These are phyloP conservation scores for Ashinkailepas kermadecensis DNA, from an alignment of 2,888 invertebrate genomes.

Conservation along the genomic window DNA sequence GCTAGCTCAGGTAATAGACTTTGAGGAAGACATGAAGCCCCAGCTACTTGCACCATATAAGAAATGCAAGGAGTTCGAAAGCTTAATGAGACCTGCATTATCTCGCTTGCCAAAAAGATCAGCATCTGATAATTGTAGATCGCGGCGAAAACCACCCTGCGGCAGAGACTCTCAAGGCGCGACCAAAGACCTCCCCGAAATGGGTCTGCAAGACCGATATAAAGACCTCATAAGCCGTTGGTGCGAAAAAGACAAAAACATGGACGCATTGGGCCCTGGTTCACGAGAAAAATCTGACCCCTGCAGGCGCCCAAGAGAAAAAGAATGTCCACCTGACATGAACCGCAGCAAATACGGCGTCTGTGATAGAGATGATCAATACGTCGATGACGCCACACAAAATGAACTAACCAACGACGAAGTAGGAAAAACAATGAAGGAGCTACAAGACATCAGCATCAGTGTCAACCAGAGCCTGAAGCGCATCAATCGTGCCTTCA, in stretches of 20 bases:
- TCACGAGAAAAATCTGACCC: not conserved
- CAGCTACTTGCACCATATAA: not conserved
- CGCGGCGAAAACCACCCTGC: not conserved
- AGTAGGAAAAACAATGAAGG: not conserved
- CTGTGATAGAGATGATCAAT: not conserved
- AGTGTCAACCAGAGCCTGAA: constrained; percentile 4
- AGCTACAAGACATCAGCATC: not conserved
- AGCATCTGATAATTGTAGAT: not conserved
- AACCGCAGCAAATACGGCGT: not conserved
- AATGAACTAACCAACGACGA: not conserved
- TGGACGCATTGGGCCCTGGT: not conserved
- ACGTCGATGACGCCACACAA: not conserved
- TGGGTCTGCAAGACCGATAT: not conserved
- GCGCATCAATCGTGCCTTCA: not conserved
- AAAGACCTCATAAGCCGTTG: not conserved
- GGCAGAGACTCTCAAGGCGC: not conserved
- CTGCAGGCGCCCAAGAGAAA: not conserved
- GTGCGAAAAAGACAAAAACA: not conserved
- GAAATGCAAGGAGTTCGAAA: constrained; percentile 6
- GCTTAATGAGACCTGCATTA: not conserved
- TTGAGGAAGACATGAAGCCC: constrained; percentile 5
- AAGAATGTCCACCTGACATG: not conserved
- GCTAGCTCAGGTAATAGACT: not conserved
- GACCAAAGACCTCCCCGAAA: not conserved
- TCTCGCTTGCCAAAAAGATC: not conserved